A percentile compares a stretch with the other conserved stretches of the same genome.
Evolutionary conservation across 1,140 invertebrate genomes (phyloP).

Genomic region (Caerostris extrusa): DNA sequence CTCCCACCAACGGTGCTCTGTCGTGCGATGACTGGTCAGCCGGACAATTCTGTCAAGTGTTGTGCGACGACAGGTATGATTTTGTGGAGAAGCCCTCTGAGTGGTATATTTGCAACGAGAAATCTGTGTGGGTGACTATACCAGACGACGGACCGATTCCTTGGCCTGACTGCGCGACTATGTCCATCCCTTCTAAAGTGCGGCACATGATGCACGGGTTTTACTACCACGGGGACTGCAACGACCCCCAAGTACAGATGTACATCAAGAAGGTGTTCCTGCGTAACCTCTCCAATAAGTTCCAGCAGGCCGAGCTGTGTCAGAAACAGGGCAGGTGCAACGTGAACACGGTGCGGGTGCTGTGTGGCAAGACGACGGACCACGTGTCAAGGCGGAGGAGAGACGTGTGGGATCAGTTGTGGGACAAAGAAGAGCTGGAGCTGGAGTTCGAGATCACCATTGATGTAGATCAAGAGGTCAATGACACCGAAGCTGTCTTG

Average conservation of each 20-base stretch:
- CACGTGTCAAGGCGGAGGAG: background rate
- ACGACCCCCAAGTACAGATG: constrained; percentile 39
- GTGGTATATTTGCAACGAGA: constrained; percentile 56
- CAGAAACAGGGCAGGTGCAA: background rate
- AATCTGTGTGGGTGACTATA: constrained; percentile 28
- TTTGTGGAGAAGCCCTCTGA: constrained; percentile 60
- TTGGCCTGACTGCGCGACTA: constrained; percentile 73
- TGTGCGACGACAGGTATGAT: constrained; percentile 62
- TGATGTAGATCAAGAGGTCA: constrained; percentile 54
- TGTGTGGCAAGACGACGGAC: constrained; percentile 29
- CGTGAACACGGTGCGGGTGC: constrained; percentile 37
- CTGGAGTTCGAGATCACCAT: constrained; percentile 69
- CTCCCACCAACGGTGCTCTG: constrained; percentile 70
- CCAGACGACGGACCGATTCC: constrained; percentile 16
- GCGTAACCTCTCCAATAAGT: background rate
- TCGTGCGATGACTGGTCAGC: constrained; percentile 17
- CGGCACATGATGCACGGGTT: constrained; percentile 23
- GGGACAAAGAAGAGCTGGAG: constrained; percentile 49
- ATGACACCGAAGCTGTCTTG: constrained; percentile 54
- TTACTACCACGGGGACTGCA: constrained; percentile 71
- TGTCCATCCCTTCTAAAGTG: constrained; percentile 30
- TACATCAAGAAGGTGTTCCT: constrained; percentile 51
- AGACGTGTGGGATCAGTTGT: constrained; percentile 39
- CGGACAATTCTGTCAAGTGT: constrained; percentile 48
- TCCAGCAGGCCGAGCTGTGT: background rate